Evolutionary conservation across 2,888 invertebrate species (phyloP), one percentile per base, ranked within the genome.

Genomic region (Oscheius sp.): DNA sequence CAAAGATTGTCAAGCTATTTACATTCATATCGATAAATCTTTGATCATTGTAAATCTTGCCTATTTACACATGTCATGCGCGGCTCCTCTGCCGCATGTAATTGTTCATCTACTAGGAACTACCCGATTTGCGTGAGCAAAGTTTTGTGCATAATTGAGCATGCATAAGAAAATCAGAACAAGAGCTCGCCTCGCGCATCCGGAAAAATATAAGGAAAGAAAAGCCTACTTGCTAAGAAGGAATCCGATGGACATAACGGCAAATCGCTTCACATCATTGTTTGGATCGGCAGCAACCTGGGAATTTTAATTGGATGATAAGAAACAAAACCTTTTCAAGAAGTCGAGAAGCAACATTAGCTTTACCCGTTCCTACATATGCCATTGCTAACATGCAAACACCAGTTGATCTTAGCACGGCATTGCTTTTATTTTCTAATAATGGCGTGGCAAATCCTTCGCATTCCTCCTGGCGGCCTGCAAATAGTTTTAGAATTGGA

Each of bases 211-310:
- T n/a, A n/a, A 28, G 24, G 20, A n/a, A 20, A 36, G 38, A 26
- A 26, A 24, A 47, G 78, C 82, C 87, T 86, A 91, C 90, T 94
- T 91, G 90, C 96, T 96, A 73, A 98, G 90, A 63, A 99, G 90
- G 87, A 98, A 98, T 80, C 98, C 98, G 67, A 98, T 90, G n/a
- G 95, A 95, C 9, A 95, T 97, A 20, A 97, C 97, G 38, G 98
- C 97, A 64, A 96, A 96, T 68, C 98, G 91, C 74, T 98, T 91
- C 1, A 99, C 98, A 88, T 98, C 98, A 86, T 98, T 95, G 86
- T 97, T 97, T 0, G 98, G 97, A 89, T 98, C 98, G 41, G 95
- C 95, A 44, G 91, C 97, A 41, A 97, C 96, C 72, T 71, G 67
- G 49, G 17, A 28, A 24, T 12, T 50, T 1, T 9, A 4, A 2